These are phyloP conservation scores for Andrena praecox DNA, from an alignment of 2,888 invertebrate genomes.

Conservation along the genomic window DNA sequence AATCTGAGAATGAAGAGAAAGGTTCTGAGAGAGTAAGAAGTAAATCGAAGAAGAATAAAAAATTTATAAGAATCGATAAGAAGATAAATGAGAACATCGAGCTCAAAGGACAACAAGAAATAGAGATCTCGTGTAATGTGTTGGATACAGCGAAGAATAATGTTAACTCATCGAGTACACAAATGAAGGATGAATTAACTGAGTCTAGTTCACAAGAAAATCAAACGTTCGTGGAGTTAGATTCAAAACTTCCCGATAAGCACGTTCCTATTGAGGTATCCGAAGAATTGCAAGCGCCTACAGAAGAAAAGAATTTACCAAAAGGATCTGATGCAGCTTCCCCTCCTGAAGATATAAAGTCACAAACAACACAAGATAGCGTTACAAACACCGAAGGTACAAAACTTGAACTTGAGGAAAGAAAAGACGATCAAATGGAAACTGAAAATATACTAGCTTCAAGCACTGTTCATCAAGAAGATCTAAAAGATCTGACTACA, in stretches of 20 bases:
- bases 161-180: conserved; percentile 28
- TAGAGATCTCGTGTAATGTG: conserved; percentile 70
- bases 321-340: conserved; percentile 16
- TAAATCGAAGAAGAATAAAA: conserved; percentile 68
- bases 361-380: conserved; percentile 4
- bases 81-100: conserved; percentile 44
- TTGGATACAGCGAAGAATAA: conserved; percentile 45
- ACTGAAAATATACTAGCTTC: conserved; percentile 20
- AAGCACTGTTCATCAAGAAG: conserved; percentile 11
- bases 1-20: conserved; percentile 80
- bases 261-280: conserved; percentile 26
- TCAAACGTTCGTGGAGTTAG: conserved; percentile 29
- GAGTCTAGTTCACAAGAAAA: conserved; percentile 23
- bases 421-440: conserved; percentile 31
- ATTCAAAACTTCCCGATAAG: conserved; percentile 39
- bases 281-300: conserved; percentile 23
- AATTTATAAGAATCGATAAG: conserved; percentile 45
- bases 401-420: conserved; percentile 28
- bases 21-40: conserved; percentile 55
- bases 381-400: conserved; percentile 14
- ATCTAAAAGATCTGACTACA: conserved; percentile 25
- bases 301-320: conserved; percentile 5
- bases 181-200: conserved; percentile 32
- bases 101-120: conserved; percentile 68
- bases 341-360: conserved; percentile 24